Conservation (phyloP, 2,113 vertebrate genomes). For the Strix uralensis region DNA sequence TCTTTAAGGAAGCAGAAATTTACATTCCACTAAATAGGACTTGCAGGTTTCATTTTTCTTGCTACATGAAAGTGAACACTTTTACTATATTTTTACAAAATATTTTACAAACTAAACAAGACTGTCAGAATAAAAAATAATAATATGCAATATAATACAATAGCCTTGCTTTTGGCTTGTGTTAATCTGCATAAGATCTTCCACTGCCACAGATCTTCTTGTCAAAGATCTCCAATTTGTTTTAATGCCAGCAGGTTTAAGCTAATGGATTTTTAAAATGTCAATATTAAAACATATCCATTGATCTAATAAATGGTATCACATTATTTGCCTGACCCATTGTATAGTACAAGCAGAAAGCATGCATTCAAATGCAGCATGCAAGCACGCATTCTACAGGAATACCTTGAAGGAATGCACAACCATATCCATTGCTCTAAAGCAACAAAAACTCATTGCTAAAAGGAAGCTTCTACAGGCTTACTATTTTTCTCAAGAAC, state of each 20-base stretch:
- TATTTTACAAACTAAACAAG: not conserved
- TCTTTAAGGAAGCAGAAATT: not conserved
- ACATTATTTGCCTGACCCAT: not conserved
- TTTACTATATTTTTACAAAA: not conserved
- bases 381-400: not conserved
- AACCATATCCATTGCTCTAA: not conserved
- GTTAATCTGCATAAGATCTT: not conserved
- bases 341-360: not conserved
- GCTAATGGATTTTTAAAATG: slow-evolving; percentile 9
- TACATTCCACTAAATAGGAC: not conserved
- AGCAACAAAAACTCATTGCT: not conserved
- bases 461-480: not conserved
- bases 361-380: not conserved
- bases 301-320: slow-evolving; percentile 4
- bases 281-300: slow-evolving; percentile 12
- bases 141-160: not conserved
- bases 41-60: not conserved
- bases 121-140: not conserved
- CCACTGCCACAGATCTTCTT: not conserved
- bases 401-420: not conserved
- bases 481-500: not conserved
- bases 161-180: not conserved
- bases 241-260: not conserved
- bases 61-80: not conserved
- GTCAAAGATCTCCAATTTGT: not conserved